Evolutionary conservation across 1,140 invertebrate genomes (phyloP).

Genomic region (Araneus ventricosus): DNA sequence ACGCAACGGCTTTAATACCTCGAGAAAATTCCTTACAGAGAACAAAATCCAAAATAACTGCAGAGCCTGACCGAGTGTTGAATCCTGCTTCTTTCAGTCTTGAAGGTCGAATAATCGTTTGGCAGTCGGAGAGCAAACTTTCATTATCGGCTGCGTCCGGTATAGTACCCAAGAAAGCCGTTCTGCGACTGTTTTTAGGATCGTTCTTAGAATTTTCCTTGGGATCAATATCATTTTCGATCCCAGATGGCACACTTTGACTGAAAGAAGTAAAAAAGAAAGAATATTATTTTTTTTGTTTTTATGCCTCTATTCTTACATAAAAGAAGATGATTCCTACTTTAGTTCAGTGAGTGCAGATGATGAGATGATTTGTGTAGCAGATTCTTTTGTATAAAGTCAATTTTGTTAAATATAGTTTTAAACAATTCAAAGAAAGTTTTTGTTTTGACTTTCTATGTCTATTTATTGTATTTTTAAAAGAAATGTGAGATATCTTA

Average conservation of each 20-base stretch:
- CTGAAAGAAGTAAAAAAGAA: not conserved
- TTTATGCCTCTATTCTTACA: not conserved
- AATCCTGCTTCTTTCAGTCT: slow-evolving; percentile 8
- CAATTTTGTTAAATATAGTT: not conserved
- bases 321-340: slow-evolving; percentile 39
- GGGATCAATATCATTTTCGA: slow-evolving; percentile 8
- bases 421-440: no score
- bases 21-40: not conserved
- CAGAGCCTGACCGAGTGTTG: slow-evolving; percentile 38
- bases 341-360: not conserved
- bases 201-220: not conserved
- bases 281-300: not conserved
- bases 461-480: no score
- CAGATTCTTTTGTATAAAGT: not conserved
- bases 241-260: slow-evolving; percentile 38
- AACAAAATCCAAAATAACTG: slow-evolving; percentile 10
- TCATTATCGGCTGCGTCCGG: slow-evolving; percentile 46
- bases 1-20: no score
- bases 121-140: slow-evolving; percentile 4
- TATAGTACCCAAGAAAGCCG: slow-evolving; percentile 57
- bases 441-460: no score
- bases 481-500: no score
- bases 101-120: slow-evolving; percentile 61
- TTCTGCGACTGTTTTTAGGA: slow-evolving; percentile 49
- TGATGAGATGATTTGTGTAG: slow-evolving; percentile 53